Conservation (phyloP, 1,140 invertebrate genomes). For the Zaprionus capensis region DNA sequence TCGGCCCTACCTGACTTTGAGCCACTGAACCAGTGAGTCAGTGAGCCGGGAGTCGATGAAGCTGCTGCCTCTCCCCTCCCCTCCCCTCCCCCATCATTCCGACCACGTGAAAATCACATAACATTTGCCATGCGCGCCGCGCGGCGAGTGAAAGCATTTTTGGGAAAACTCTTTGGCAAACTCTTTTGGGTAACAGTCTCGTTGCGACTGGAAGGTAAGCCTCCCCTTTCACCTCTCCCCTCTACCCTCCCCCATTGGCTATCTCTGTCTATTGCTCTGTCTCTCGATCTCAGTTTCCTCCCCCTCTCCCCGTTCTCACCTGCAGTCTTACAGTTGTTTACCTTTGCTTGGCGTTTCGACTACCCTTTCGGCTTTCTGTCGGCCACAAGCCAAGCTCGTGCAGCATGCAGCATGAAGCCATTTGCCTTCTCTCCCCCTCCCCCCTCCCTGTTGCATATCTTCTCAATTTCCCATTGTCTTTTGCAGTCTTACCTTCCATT, state of each 20-base stretch:
- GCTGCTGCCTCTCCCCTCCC: neutral
- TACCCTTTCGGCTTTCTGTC: slow-evolving; percentile 53
- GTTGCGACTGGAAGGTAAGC: neutral
- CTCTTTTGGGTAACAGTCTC: neutral
- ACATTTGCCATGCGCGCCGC: slow-evolving; percentile 35
- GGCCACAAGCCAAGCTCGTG: slow-evolving; percentile 15
- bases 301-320: neutral
- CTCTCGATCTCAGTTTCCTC: neutral
- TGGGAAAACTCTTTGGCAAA: slow-evolving; percentile 58
- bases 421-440: slow-evolving; percentile 15
- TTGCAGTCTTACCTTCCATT: neutral
- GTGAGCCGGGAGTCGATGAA: slow-evolving; percentile 33
- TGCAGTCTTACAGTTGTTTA: slow-evolving; percentile 61
- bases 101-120: slow-evolving; percentile 69
- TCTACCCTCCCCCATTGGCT: neutral
- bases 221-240: no score
- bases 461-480: neutral
- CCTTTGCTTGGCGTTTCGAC: slow-evolving; percentile 53
- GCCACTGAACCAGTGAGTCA: slow-evolving; percentile 56
- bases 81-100: slow-evolving; percentile 2
- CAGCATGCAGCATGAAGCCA: slow-evolving; percentile 61
- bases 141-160: slow-evolving; percentile 74
- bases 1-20: slow-evolving; percentile 41
- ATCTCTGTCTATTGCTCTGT: no score
- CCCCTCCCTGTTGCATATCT: no score